phyloP scores from a whole-genome alignment of 2,113 vertebrate species.

The Centropus bengalensis region DNA sequence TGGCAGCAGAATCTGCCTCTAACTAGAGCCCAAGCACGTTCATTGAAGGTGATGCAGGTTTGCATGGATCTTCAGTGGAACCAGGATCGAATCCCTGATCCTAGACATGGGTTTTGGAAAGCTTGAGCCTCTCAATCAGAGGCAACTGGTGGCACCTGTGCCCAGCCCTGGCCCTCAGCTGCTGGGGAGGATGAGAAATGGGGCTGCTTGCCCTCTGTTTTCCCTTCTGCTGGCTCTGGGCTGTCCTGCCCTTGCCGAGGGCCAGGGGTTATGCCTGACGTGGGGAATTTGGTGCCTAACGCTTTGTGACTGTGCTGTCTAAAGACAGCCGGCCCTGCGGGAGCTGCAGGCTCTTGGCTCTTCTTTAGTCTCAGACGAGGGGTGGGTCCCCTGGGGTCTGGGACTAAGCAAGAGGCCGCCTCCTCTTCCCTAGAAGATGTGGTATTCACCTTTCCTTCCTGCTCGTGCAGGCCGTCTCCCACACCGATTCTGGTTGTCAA shows the following conservation, averaged over 20 bases:
- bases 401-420: neutral
- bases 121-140: neutral
- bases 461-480: neutral
- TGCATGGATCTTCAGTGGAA: neutral
- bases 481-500: neutral
- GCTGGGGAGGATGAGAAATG: neutral
- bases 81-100: neutral
- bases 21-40: neutral
- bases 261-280: fast-evolving
- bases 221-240: neutral
- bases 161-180: neutral
- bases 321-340: neutral
- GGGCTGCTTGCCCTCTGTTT: neutral
- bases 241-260: neutral
- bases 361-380: neutral
- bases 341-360: neutral
- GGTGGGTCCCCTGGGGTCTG: neutral
- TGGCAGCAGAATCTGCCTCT: neutral
- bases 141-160: neutral
- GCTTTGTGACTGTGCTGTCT: neutral
- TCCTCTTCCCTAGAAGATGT: neutral
- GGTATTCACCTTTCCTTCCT: neutral
- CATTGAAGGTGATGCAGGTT: neutral
- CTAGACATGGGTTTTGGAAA: too few species aligned
- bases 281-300: neutral